Base-by-base conservation (phyloP, 2,797 vertebrate genomes). In the Hippocampus kuda region DNA sequence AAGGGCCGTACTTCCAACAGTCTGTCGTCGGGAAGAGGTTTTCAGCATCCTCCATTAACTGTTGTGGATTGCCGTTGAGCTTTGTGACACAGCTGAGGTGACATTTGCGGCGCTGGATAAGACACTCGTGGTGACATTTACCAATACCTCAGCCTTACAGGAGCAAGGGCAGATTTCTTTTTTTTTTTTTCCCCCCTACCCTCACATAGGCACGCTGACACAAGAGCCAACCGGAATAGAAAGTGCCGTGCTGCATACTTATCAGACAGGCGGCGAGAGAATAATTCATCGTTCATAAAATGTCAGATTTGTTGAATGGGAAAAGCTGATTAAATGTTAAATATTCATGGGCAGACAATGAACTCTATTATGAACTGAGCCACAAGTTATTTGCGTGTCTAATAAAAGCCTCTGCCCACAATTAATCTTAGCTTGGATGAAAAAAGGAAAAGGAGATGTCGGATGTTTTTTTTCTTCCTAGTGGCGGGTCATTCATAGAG, bases 111-210 rank as follows among this genome's bases (percentile, higher is more conserved):
- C 75, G 75, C 71, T 74, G 83, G 81, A 85, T 87, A 79, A 84
- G 77, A 70, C 68, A 72, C 72, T 72, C 61, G 78, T 75, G 72
- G 67, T 88, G 87, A 90, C 86, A 89, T 90, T 88, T 88, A 85
- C 78, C 59, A 53, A 81, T 72, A 85, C 70, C 65, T 49, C 20
- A 24, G 68, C 71, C 65, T 69, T 72, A 73, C 59, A 67, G 68
- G 70, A 75, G 65, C 59, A 18, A 12, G 68, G 62, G 34, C 1
- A 18, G 26, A 44, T 64, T 44, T 59, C 1, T 34, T 30, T 34
- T 60, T 22, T 76, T 75, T 77, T 61, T 70, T 70, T 54, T 71
- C 30, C 70, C 34, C 34, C 34, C 7, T 1, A 8, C 34, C 34
- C 34, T 38, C 34, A 38, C 34, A 76, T 66, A 71, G 72, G 34